A percentile compares a stretch with the other conserved stretches of the same genome.
phyloP scores from a whole-genome alignment of 1,140 invertebrate species.

The Drosophila leontia region DNA sequence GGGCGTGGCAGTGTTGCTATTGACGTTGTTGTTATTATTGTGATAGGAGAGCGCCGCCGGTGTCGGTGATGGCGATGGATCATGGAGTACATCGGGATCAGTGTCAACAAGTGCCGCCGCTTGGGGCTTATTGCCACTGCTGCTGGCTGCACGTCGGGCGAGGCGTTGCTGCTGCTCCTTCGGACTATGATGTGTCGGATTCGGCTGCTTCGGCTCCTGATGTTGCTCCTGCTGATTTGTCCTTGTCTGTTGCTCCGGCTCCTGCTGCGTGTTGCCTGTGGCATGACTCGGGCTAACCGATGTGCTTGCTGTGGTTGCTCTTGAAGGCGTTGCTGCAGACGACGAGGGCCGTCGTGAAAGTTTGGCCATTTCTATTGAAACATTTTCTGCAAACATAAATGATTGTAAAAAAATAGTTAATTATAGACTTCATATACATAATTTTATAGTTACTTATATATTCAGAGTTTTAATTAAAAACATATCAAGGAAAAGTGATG shows the following conservation, averaged over 20 bases:
- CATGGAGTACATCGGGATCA: constrained; percentile 41
- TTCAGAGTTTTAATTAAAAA: background rate
- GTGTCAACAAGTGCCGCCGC: constrained; percentile 56
- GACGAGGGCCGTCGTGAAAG: constrained; percentile 84
- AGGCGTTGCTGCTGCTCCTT: constrained; percentile 38
- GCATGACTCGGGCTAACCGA: constrained; percentile 20
- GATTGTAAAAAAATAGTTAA: background rate
- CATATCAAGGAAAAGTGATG: background rate
- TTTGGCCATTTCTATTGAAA: constrained; percentile 85
- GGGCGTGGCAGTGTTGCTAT: constrained; percentile 46
- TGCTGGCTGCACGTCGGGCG: constrained; percentile 45
- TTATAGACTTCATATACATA: background rate
- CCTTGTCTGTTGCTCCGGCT: constrained; percentile 28
- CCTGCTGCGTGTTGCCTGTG: constrained; percentile 22
- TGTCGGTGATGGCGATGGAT: constrained; percentile 62
- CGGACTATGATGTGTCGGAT: constrained; percentile 20
- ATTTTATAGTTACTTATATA: background rate
- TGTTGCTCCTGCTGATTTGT: constrained; percentile 17
- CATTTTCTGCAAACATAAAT: constrained; percentile 74
- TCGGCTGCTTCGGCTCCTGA: constrained; percentile 17
- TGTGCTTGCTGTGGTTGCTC: constrained; percentile 52
- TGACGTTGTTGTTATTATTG: constrained; percentile 35
- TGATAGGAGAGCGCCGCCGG: constrained; percentile 54
- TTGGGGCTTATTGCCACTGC: constrained; percentile 19
- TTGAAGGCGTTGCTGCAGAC: constrained; percentile 79